Evolutionary conservation across 2,888 invertebrate genomes (phyloP).

Genomic region (Lycocerus yunnanus): DNA sequence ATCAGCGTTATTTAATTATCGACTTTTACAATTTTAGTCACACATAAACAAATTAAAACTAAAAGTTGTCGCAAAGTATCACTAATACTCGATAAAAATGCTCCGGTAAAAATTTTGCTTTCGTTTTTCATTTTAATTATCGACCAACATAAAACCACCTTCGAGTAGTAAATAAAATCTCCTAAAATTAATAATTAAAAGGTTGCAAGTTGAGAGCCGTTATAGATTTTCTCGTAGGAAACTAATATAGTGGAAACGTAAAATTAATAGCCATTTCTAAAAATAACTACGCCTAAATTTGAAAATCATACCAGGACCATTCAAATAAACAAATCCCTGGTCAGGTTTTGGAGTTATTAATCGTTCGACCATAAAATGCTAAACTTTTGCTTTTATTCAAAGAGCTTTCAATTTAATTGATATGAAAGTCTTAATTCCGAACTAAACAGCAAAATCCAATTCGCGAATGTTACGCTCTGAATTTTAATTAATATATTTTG

Average conservation of each 20-base stretch:
- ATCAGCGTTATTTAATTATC: constrained; percentile 22
- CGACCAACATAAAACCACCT: not conserved
- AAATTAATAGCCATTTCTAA: not conserved
- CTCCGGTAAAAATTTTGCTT: not conserved
- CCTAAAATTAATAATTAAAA: not conserved
- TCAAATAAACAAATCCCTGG: not conserved
- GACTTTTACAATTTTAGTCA: constrained; percentile 19
- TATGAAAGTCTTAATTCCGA: not conserved
- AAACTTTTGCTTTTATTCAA: too few relatives aligned
- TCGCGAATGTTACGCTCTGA: not conserved
- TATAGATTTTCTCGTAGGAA: not conserved
- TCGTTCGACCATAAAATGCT: too few relatives aligned
- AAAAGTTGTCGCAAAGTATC: not conserved
- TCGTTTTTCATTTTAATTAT: not conserved
- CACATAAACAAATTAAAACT: constrained; percentile 20
- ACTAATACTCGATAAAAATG: not conserved
- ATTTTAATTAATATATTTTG: not conserved
- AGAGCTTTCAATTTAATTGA: not conserved
- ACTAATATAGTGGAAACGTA: not conserved
- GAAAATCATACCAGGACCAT: not conserved
- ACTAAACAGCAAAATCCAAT: not conserved
- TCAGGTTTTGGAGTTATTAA: not conserved
- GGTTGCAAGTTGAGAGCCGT: not conserved
- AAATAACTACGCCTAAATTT: not conserved
- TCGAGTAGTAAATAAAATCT: not conserved